Conservation (phyloP, 2,888 invertebrate species). For the Enoplolaimus lenunculus region DNA sequence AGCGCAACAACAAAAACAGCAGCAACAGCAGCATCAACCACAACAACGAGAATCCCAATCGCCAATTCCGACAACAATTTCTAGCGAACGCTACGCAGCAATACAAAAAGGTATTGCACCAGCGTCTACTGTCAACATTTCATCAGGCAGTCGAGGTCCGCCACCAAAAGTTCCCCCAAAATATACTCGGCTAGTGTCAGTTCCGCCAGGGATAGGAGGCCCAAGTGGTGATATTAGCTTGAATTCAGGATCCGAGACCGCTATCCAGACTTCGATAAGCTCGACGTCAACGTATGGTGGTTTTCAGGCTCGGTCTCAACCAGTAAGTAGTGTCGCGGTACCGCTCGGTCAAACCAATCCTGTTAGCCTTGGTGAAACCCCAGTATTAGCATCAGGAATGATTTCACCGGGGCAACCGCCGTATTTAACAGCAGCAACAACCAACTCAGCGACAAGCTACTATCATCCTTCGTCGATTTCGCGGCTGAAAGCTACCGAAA, state of each 20-base stretch:
- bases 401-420: not conserved
- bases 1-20: not conserved
- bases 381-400: too few species aligned
- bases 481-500: not conserved
- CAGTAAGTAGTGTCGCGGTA: not conserved
- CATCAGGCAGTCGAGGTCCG: too few species aligned
- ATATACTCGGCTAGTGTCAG: not conserved
- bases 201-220: not conserved
- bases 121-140: not conserved
- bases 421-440: not conserved
- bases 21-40: not conserved
- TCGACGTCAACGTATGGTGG: not conserved
- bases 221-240: not conserved
- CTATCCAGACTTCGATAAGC: not conserved
- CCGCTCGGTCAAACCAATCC: not conserved
- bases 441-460: not conserved
- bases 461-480: not conserved
- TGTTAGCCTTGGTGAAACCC: not conserved
- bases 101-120: not conserved
- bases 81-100: not conserved
- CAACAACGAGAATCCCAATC: too few species aligned
- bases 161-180: not conserved
- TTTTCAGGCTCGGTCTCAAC: not conserved
- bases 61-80: too few species aligned
- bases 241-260: too few species aligned